Percentiles rank a stretch among this genome's conserved stretches.
phyloP scores from a whole-genome alignment of 2,113 vertebrate genomes.

The Azemiops feae region DNA sequence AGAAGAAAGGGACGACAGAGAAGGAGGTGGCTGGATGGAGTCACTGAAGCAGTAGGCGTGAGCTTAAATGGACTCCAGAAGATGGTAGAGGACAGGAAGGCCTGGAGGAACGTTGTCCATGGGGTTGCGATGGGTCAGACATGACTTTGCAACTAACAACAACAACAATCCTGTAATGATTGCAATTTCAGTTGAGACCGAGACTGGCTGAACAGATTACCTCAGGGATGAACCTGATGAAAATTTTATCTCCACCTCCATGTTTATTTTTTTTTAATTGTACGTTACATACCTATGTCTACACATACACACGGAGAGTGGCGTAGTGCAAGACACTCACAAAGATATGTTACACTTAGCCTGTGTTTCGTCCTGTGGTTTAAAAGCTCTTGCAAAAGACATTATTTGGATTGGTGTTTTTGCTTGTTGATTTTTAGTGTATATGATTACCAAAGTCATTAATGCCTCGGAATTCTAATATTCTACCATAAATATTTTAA shows the following conservation, averaged over 20 bases:
- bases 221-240: neutral
- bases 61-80: no score
- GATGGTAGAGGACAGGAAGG: no score
- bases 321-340: neutral
- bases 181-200: neutral
- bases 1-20: no score
- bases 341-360: neutral
- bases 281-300: no score
- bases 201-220: neutral
- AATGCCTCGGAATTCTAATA: slow-evolving; percentile 5
- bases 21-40: no score
- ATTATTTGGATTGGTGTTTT: neutral
- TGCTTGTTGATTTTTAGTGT: neutral
- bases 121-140: no score
- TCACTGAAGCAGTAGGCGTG: no score
- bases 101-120: no score
- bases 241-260: neutral
- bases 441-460: neutral
- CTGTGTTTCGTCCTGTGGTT: neutral
- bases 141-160: no score
- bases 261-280: neutral
- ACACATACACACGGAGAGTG: no score
- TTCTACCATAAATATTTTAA: slow-evolving; percentile 13
- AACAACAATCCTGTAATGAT: neutral
- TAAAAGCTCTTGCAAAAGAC: neutral